A percentile compares a stretch with the other conserved stretches of the same genome.
Conservation (phyloP, 2,888 invertebrate species). For the Trissoscelio sp. region DNA sequence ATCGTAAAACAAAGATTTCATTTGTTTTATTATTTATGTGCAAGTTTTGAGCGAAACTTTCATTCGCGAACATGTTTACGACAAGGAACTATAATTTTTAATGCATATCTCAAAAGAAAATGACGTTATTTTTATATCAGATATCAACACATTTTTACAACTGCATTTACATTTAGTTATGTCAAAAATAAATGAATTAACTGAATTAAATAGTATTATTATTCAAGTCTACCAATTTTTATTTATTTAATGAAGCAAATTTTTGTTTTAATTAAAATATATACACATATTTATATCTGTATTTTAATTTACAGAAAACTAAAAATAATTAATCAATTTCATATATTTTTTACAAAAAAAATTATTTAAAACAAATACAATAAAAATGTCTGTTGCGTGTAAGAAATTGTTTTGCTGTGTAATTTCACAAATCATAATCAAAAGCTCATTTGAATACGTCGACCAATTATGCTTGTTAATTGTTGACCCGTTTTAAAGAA, state of each 20-base stretch:
- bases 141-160: background rate
- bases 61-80: slow-evolving; percentile 2
- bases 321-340: no score
- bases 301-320: no score
- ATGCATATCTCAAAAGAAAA: background rate
- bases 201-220: no score
- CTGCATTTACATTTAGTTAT: background rate
- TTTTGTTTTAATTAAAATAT: no score
- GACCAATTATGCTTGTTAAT: slow-evolving; percentile 15
- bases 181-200: no score
- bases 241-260: no score
- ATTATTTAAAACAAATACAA: no score
- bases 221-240: no score
- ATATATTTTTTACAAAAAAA: no score
- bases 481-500: background rate
- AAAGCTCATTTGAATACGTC: slow-evolving; percentile 23
- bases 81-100: background rate
- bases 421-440: slow-evolving; percentile 11
- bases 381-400: no score
- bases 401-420: slow-evolving; percentile 3
- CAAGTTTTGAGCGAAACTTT: background rate
- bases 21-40: slow-evolving; percentile 15
- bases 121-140: background rate
- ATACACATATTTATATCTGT: no score
- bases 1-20: slow-evolving; percentile 10